Evolutionary conservation across 1,140 invertebrate species (phyloP).

Genomic region (Drosophila insularis): DNA sequence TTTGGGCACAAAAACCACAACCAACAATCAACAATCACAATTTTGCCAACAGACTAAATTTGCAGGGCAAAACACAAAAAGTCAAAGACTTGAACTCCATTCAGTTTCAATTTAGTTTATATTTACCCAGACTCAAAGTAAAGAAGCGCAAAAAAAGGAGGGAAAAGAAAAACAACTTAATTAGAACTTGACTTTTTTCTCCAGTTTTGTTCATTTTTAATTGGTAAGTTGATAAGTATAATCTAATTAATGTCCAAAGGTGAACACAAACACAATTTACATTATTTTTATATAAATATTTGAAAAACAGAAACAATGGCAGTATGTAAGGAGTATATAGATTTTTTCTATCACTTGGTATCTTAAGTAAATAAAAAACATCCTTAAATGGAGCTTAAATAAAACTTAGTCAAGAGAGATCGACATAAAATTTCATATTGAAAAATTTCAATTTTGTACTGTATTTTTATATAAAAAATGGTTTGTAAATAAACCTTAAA

Average conservation of each 20-base stretch:
- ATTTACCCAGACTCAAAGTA: conserved; percentile 28
- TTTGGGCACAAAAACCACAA: conserved; percentile 32
- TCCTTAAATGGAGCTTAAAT: too few relatives aligned
- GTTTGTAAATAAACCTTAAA: too few relatives aligned
- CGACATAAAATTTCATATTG: too few relatives aligned
- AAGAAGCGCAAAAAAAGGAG: background rate
- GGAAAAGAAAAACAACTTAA: background rate
- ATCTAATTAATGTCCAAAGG: background rate
- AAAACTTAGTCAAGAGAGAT: too few relatives aligned
- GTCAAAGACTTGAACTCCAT: conserved; percentile 9
- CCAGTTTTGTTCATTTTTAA: background rate
- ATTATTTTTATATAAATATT: conserved; percentile 8
- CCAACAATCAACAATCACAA: conserved; percentile 47
- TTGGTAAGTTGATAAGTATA: conserved; percentile 1
- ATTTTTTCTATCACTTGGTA: too few relatives aligned
- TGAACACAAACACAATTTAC: too few relatives aligned
- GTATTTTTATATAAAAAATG: too few relatives aligned
- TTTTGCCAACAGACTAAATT: background rate
- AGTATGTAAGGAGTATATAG: too few relatives aligned
- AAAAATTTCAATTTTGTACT: too few relatives aligned
- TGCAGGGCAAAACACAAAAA: conserved; percentile 2
- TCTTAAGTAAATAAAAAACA: too few relatives aligned
- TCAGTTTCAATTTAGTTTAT: conserved; percentile 37
- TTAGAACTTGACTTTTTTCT: conserved; percentile 1
- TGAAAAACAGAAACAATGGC: conserved; percentile 57